A percentile compares a stretch with the other conserved stretches of the same genome.
phyloP scores from a whole-genome alignment of 2,888 invertebrate species.

The Liopterus haemorrhoidalis region DNA sequence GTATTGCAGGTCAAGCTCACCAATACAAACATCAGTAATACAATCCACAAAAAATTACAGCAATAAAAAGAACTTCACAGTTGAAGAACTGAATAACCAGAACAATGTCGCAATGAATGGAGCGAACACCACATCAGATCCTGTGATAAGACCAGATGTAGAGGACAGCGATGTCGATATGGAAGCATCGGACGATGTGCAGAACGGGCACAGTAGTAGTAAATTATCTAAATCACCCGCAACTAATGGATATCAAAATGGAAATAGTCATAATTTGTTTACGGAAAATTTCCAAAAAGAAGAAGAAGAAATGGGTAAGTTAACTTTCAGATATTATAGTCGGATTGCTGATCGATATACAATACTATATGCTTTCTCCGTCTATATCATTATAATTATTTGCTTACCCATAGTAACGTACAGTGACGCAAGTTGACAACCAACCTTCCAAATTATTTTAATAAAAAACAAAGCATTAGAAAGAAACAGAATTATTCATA shows the following conservation, averaged over 20 bases:
- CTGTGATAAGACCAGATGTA: constrained; percentile 40
- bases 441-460: too few relatives aligned
- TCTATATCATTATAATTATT: too few relatives aligned
- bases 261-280: constrained; percentile 45
- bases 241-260: constrained; percentile 57
- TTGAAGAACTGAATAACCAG: constrained; percentile 52
- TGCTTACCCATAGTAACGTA: too few relatives aligned
- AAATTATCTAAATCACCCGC: constrained; percentile 37
- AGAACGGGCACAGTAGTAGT: constrained; percentile 44
- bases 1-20: constrained; percentile 50
- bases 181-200: constrained; percentile 44
- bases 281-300: constrained; percentile 59
- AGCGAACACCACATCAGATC: too few relatives aligned
- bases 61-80: constrained; percentile 27
- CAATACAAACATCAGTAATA: constrained; percentile 71
- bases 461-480: too few relatives aligned
- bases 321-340: too few relatives aligned
- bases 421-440: too few relatives aligned
- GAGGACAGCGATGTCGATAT: constrained; percentile 54
- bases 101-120: constrained; percentile 49
- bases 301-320: constrained; percentile 68
- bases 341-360: too few relatives aligned
- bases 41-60: constrained; percentile 63
- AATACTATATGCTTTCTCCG: too few relatives aligned
- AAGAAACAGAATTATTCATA: too few relatives aligned